Evolutionary conservation across 2,797 vertebrate species (phyloP), one percentile per base, ranked within the genome.

Genomic region (Malacoraja senta): DNA sequence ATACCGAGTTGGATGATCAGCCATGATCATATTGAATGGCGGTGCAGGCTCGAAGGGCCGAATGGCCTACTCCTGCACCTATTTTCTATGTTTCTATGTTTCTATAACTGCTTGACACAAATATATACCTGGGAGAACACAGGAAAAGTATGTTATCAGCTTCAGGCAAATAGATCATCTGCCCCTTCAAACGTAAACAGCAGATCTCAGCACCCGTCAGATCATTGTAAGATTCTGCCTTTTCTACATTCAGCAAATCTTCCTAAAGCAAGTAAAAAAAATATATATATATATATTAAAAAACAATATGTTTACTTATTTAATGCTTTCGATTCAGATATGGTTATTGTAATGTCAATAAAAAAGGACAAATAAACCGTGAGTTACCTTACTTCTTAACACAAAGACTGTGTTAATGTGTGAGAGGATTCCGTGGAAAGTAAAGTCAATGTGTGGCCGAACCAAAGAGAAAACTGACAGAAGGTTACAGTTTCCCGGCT

Each of bases 381-480:
- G 58, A 78, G 84, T 96, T 97, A 99, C 99, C 99, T 99, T 99
- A 96, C 98, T 99, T 94, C 98, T 97, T 94, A 99, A 95, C 81
- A 99, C 99, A 17, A 99, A 99, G 93, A 99, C 99, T 0, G 98
- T 99, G 96, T 99, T 99, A 96, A 99, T 99, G 96, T 99, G 99
- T 38, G 99, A 99, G 53, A 99, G 98, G 95, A 99, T 99, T 93
- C 99, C 99, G 86, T 99, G 98, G 96, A 98, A 99, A 95, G 98
- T 98, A 96, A 98, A 99, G 95, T 99, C 99, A 93, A 99, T 99
- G 94, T 99, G 99, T 94, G 99, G 99, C 93, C 99, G 98, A 93
- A 99, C 98, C 96, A 99, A 95, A 84, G 98, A 99, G 95, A 99
- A 99, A 92, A 99, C 98, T 15, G 99, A 99, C 77, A 98, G 95